Evolutionary conservation across 2,888 invertebrate genomes (phyloP).

Genomic region (Smittia sp.): DNA sequence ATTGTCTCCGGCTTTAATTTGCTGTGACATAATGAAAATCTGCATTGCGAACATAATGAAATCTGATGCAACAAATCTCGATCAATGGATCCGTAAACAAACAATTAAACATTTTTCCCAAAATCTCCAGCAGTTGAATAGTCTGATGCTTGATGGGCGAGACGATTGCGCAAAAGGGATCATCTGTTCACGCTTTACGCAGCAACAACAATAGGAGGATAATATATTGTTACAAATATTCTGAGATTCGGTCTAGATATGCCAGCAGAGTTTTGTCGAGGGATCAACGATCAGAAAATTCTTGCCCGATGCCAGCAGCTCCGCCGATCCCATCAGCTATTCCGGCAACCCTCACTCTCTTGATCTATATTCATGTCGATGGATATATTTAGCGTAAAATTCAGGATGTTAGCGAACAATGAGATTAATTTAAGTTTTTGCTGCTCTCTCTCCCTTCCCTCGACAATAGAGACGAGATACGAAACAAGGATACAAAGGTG

Average conservation of each 20-base stretch:
- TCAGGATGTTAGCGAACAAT: constrained; percentile 41
- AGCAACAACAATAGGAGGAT: constrained; percentile 40
- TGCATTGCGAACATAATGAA: constrained; percentile 34
- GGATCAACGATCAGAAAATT: constrained; percentile 6
- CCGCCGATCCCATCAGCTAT: not conserved
- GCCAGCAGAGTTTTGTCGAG: constrained; percentile 16
- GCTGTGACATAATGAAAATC: constrained; percentile 33
- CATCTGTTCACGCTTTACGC: constrained; percentile 42
- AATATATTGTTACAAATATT: constrained; percentile 34
- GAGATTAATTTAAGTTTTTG: constrained; percentile 41
- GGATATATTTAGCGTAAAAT: constrained; percentile 41
- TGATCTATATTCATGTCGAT: constrained; percentile 30
- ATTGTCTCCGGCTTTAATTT: constrained; percentile 13
- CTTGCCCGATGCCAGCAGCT: not conserved
- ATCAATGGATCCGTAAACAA: constrained; percentile 25
- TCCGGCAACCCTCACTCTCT: not conserved
- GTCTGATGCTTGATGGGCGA: constrained; percentile 9
- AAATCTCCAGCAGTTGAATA: constrained; percentile 16
- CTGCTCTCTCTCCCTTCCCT: not conserved
- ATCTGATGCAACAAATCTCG: constrained; percentile 29
- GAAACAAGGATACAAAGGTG: constrained; percentile 28
- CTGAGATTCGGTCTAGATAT: constrained; percentile 16
- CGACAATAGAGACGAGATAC: not conserved
- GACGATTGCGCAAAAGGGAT: constrained; percentile 34
- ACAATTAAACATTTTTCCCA: constrained; percentile 33